Conservation (phyloP, 2,797 vertebrate genomes). For the Coreius guichenoti region DNA sequence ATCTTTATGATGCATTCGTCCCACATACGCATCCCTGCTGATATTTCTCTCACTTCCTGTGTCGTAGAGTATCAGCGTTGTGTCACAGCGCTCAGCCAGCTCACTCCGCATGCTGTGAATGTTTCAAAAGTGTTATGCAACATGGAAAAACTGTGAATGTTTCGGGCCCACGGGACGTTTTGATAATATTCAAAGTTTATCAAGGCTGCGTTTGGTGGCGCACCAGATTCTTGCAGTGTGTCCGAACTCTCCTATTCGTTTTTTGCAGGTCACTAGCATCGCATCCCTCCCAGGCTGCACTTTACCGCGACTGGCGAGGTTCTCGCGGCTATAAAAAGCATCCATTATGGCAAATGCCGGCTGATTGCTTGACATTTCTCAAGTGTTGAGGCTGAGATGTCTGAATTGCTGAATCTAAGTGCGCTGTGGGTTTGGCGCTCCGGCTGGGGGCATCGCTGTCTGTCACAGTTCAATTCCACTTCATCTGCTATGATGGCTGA, state of each 20-base stretch:
- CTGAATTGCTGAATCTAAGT: conserved; percentile 45
- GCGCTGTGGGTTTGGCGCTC: conserved; percentile 31
- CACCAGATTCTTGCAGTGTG: background rate
- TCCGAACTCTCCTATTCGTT: background rate
- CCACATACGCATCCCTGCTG: conserved; percentile 10
- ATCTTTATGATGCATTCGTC: conserved; percentile 23
- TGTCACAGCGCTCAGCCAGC: conserved; percentile 38
- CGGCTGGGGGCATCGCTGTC: conserved; percentile 39
- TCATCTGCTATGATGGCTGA: conserved; percentile 25
- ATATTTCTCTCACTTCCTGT: conserved; percentile 33
- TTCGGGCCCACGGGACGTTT: conserved; percentile 12
- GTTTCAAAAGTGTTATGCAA: conserved; percentile 45
- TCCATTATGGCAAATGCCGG: conserved; percentile 55
- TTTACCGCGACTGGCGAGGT: conserved; percentile 19
- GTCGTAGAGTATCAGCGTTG: conserved; percentile 21
- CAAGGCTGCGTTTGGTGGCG: background rate
- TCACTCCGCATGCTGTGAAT: conserved; percentile 37
- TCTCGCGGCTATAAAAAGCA: conserved; percentile 46
- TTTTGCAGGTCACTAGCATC: conserved; percentile 3
- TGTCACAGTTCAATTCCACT: conserved; percentile 41
- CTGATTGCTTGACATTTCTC: conserved; percentile 58
- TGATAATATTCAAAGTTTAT: conserved; percentile 32
- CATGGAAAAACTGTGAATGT: conserved; percentile 28
- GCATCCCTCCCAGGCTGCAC: conserved; percentile 2
- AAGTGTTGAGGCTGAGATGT: conserved; percentile 46